Conservation (phyloP, 2,113 vertebrate species). For the Bufo gargarizans region DNA sequence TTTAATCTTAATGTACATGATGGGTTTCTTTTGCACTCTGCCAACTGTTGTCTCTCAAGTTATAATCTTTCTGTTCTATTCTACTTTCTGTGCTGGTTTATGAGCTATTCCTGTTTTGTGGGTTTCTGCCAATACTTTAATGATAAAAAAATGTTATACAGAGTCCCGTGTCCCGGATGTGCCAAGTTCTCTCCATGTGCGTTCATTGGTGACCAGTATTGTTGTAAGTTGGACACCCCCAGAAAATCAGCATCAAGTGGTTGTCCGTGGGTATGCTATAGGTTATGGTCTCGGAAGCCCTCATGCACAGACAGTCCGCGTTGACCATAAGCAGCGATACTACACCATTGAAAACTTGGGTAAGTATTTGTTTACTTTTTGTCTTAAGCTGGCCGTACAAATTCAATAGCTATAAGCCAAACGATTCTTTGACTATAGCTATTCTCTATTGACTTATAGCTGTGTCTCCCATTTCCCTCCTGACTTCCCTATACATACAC, state of each 20-base stretch:
- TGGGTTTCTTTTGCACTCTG: too few relatives aligned
- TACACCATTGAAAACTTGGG: conserved; percentile 96
- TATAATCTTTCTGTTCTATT: too few relatives aligned
- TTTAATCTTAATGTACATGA: too few relatives aligned
- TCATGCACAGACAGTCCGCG: conserved; percentile 93
- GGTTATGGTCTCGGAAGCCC: conserved; percentile 95
- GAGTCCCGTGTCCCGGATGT: conserved; percentile 92
- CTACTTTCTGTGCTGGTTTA: too few relatives aligned
- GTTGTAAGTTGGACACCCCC: conserved; percentile 98
- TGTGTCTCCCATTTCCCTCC: too few relatives aligned
- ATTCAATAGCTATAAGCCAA: too few relatives aligned
- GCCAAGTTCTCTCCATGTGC: conserved; percentile 94
- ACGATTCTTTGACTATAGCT: too few relatives aligned
- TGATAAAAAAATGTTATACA: conserved; percentile 61
- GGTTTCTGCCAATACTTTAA: neutral
- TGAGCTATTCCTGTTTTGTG: neutral
- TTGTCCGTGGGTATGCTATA: conserved; percentile 93
- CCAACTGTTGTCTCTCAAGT: too few relatives aligned
- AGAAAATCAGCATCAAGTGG: conserved; percentile 95
- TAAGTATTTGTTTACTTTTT: conserved; percentile 61
- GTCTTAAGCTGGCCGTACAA: neutral
- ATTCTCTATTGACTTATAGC: too few relatives aligned
- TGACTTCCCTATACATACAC: too few relatives aligned
- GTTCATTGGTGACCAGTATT: conserved; percentile 91
- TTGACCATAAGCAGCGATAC: conserved; percentile 97